phyloP scores from a whole-genome alignment of 2,113 vertebrate genomes.

The Lipotes vexillifer region DNA sequence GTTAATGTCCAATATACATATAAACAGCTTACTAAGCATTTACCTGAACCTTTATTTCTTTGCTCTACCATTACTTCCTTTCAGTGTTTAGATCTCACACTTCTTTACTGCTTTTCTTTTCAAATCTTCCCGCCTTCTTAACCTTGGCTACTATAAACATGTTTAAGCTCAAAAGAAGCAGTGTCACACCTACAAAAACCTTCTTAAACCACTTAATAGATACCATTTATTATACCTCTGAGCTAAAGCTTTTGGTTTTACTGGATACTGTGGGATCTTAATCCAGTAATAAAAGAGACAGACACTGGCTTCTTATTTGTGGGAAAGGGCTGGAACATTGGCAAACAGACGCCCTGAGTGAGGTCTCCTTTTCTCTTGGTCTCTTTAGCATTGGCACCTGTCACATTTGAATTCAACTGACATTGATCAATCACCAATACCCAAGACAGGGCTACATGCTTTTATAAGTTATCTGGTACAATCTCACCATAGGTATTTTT shows the following conservation, averaged over 20 bases:
- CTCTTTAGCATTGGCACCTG: neutral
- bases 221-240: neutral
- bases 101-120: neutral
- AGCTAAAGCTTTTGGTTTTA: neutral
- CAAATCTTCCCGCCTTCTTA: neutral
- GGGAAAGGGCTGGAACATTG: neutral
- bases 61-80: neutral
- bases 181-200: neutral
- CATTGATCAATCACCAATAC: neutral
- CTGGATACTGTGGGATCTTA: neutral
- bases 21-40: neutral
- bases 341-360: neutral
- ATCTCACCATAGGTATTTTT: neutral
- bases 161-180: neutral
- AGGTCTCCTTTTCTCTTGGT: neutral
- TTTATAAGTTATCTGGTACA: neutral
- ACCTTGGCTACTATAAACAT: neutral
- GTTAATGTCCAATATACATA: neutral
- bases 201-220: neutral
- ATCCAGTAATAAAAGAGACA: neutral
- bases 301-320: neutral
- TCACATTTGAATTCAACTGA: neutral
- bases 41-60: neutral
- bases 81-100: neutral
- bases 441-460: neutral